Percentiles rank a stretch among this genome's conserved stretches.
These are phyloP conservation scores for Hyperoodon ampullatus DNA, from an alignment of 2,113 vertebrate species.

Conservation along the genomic window DNA sequence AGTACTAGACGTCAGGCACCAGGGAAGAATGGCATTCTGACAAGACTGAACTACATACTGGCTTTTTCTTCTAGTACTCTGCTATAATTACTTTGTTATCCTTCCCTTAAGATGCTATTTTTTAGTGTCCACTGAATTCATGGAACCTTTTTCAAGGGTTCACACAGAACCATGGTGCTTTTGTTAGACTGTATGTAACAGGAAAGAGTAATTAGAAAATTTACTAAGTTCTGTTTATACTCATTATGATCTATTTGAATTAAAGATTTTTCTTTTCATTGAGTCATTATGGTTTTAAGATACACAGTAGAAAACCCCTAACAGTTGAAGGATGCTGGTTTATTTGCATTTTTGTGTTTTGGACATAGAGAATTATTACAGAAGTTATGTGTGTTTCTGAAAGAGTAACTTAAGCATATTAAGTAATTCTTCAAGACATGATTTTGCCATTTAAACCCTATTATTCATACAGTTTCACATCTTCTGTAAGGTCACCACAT, in stretches of 20 bases:
- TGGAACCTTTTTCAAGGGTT: background rate
- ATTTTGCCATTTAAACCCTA: background rate
- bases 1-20: background rate
- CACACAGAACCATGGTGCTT: background rate
- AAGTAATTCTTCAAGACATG: background rate
- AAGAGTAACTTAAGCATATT: background rate
- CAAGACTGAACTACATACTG: background rate
- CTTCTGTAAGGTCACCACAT: background rate
- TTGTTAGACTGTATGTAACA: background rate
- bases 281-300: background rate
- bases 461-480: background rate
- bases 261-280: background rate
- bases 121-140: background rate
- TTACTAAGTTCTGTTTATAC: background rate
- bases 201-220: conserved; percentile 30
- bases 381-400: background rate
- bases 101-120: background rate
- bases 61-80: background rate
- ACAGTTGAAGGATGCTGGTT: background rate
- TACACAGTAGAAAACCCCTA: background rate
- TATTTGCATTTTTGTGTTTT: background rate
- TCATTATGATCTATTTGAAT: background rate
- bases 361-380: background rate
- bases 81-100: background rate
- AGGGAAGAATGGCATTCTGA: background rate